Percentiles rank a stretch among this genome's conserved stretches.
phyloP scores from a whole-genome alignment of 2,797 vertebrate species.

The Nyctalus aviator region DNA sequence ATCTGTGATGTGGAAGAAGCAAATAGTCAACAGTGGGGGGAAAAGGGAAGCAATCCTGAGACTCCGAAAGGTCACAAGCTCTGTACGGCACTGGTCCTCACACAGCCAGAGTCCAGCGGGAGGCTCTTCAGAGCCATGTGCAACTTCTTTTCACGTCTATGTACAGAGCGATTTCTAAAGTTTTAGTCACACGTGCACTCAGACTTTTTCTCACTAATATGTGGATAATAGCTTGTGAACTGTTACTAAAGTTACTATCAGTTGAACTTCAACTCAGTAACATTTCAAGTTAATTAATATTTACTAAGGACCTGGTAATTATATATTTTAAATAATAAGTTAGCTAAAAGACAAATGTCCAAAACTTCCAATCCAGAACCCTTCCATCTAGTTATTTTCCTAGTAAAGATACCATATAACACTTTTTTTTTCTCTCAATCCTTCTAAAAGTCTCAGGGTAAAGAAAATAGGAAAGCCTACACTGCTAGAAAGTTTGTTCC shows the following conservation, averaged over 20 bases:
- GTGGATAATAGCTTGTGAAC: not conserved
- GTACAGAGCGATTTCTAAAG: not conserved
- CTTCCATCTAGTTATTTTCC: constrained; percentile 26
- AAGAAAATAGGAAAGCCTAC: not conserved
- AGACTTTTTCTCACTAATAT: constrained; percentile 1
- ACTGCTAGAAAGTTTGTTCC: not conserved
- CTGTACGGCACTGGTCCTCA: not conserved
- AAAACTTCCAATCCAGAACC: not conserved
- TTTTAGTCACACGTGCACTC: not conserved
- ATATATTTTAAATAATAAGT: constrained; percentile 40
- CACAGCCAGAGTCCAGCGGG: not conserved
- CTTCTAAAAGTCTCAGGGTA: not conserved
- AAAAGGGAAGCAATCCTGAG: not conserved
- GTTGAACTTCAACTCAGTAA: not conserved
- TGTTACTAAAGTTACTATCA: constrained; percentile 14
- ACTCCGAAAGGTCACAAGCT: not conserved
- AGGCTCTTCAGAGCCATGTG: not conserved
- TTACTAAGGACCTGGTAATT: constrained; percentile 5
- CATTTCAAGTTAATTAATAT: constrained; percentile 9
- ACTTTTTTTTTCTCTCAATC: not conserved
- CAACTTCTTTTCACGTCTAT: constrained; percentile 30
- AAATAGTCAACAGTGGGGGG: constrained; percentile 3
- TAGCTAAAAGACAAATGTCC: not conserved
- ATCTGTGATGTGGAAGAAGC: constrained; percentile 16
- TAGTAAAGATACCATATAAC: not conserved